Conservation (phyloP, 2,113 vertebrate species). For the human region DNA sequence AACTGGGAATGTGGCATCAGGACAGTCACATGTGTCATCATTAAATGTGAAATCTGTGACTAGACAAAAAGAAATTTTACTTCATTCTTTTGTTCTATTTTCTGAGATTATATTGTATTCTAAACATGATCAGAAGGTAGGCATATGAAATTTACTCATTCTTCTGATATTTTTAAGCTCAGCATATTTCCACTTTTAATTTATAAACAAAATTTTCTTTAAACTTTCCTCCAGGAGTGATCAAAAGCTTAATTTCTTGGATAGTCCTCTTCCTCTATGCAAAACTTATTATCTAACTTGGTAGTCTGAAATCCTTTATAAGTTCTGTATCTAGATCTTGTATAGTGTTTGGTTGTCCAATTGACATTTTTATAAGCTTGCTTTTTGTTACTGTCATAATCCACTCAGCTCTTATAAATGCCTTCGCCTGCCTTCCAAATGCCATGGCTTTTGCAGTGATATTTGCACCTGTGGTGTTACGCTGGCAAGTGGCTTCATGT, state of each 20-base stretch:
- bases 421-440: background rate
- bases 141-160: background rate
- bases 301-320: background rate
- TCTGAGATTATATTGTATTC: background rate
- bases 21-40: background rate
- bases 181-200: background rate
- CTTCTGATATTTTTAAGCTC: background rate
- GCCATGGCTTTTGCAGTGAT: background rate
- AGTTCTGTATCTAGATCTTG: background rate
- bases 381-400: constrained; percentile 23
- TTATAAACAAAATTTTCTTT: background rate
- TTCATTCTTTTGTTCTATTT: background rate
- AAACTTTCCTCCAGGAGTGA: background rate
- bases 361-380: background rate
- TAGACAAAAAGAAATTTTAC: background rate
- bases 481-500: background rate
- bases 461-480: background rate
- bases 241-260: background rate
- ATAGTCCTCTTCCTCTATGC: background rate
- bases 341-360: background rate
- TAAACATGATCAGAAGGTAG: background rate
- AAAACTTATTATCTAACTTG: background rate
- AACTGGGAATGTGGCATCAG: background rate
- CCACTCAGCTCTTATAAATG: background rate
- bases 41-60: background rate